Base-by-base conservation (phyloP, 2,113 vertebrate species). In the Sapayoa aenigma region DNA sequence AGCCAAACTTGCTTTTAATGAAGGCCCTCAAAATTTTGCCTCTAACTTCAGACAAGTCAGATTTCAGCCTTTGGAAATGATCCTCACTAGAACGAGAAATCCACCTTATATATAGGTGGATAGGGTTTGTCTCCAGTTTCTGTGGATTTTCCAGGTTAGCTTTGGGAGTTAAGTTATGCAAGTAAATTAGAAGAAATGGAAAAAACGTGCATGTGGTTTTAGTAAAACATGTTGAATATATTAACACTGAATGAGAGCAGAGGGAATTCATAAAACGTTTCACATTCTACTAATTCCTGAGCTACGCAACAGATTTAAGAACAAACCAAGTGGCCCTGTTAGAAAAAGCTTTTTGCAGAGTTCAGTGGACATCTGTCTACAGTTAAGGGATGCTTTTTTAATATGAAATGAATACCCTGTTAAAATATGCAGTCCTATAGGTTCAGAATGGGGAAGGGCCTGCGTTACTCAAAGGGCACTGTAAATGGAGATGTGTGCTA, bases 291-390 rank as follows among this genome's bases (percentile, higher is more conserved):
- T 96, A 78, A 96, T 97, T 97, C 96, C 95, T 95, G 79, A 83
- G 77, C 85, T 94, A 92, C 66, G 41, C 90, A 90, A 50, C 94
- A 96, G 69, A 97, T 93, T 92, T 72, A 90, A 85, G 93, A 97
- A 95, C 90, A 95, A 94, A 95, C 86, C 82, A 84, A 97, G 94
- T 94, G 97, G 65, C 95, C 77, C 19, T 84, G 84, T 37, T 80
- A 58, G 91, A 94, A 94, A 87, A 95, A 65, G 53, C 33, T 33
- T 89, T 95, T 95, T 83, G 86, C 82, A 87, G 85, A 77, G 86
- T 86, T 94, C 44, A 52, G 39, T 42, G 74, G 95, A 94, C 96
- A 97, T 97, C 92, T 98, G 97, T 95, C 95, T 97, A 77, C 56
- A 89, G 94, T 97, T 97, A 96, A 94, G 84, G 74, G 39, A 47